Percentiles rank a stretch among this genome's conserved stretches.
Conservation (phyloP, 35 echinoderm and acorn worm species). For the Stichopus chloronotus region DNA sequence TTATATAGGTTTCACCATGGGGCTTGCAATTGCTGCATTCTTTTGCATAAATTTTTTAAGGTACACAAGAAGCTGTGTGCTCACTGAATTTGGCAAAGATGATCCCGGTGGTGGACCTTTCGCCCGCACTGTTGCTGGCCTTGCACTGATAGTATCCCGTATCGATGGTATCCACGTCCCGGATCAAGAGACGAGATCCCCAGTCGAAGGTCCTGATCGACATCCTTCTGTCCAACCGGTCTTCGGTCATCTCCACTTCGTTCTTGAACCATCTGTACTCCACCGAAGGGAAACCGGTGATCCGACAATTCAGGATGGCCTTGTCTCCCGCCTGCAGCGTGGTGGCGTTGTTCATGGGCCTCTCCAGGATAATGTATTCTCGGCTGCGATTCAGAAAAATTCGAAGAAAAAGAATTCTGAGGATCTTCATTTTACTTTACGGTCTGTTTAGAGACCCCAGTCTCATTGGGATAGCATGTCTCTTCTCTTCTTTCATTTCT, state of each 20-base stretch:
- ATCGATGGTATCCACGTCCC: conserved; percentile 85
- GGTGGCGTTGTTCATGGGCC: conserved; percentile 81
- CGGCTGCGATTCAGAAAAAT: neutral
- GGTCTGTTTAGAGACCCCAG: no score
- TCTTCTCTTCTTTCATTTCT: no score
- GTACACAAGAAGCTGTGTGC: neutral
- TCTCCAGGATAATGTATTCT: conserved; percentile 78
- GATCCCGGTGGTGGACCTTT: conserved; percentile 75
- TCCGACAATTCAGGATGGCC: conserved; percentile 79
- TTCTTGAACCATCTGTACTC: conserved; percentile 93
- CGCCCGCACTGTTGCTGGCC: conserved; percentile 72
- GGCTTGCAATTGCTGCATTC: no score
- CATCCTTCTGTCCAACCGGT: conserved; percentile 63
- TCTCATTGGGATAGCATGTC: no score
- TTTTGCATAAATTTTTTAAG: no score
- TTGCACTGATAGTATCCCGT: conserved; percentile 89
- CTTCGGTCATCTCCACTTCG: conserved; percentile 69
- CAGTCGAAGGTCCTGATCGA: conserved; percentile 79
- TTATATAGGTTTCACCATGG: no score
- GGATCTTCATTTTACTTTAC: no score
- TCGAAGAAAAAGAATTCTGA: neutral
- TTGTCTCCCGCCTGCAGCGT: conserved; percentile 74
- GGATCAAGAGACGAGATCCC: conserved; percentile 88
- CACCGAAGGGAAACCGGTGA: conserved; percentile 73
- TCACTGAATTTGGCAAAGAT: conserved; percentile 83